Base-by-base conservation (phyloP, 2,888 invertebrate species). In the Blastobasis adustella region DNA sequence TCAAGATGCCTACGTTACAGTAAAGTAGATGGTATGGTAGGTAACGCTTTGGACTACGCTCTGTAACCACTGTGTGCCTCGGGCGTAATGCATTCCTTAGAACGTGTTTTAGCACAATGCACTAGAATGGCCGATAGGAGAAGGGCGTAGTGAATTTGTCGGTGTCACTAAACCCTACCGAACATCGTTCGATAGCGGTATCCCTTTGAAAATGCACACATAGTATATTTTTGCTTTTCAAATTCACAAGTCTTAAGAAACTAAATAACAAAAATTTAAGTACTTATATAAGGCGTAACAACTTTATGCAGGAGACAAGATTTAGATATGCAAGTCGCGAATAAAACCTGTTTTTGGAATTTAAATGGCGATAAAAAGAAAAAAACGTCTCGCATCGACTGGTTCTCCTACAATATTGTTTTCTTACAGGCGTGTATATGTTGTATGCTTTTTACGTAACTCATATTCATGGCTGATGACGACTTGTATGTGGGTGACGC, bases 81-180 rank as follows among this genome's bases (percentile, higher is more conserved):
- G 63, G 65, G 58, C 59, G 63, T 65, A 66, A 63, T 71, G 74
- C 82, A 80, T 82, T 79, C 76, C 76, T 73, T 69, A 66, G 71
- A 84, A 83, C 83, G 68, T 72, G 84, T 84, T 85, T 78, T 73
- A 71, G 70, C 66, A 69, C 61, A 69, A 69, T 67, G 70, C 65
- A 63, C 62, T 64, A 67, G 67, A 67, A 67, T 67, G 66, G 66
- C 63, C 64, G 62, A 39, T 41, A 51, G n/a, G n/a, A n/a, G 37
- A 47, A 46, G 23, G 51, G 39, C 43, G 46, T 50, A 48, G 46
- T 50, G 50, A 48, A 45, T 37, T 9, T 53, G 54, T 58, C 54
- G 50, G 52, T 54, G 58, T 58, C 57, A 56, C 57, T 58, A 55
- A 60, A 50, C 54, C 55, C 49, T 55, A 57, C 58, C 23, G 58